A percentile compares a stretch with the other conserved stretches of the same genome.
Conservation (phyloP, 2,888 invertebrate species). For the Lordiphosa fenestrarum region DNA sequence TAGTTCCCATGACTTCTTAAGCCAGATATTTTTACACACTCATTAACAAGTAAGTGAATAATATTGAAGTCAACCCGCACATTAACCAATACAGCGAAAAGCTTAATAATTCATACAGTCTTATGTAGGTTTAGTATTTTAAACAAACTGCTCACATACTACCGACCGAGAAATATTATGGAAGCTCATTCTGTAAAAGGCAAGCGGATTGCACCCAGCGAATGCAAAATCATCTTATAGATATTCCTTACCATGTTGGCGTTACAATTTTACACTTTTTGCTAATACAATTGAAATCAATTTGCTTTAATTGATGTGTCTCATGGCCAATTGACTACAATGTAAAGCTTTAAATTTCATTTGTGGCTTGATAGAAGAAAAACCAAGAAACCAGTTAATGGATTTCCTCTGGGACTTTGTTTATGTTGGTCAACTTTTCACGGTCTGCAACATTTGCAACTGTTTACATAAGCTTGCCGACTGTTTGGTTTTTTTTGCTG, state of each 20-base stretch:
- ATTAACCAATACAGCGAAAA: slow-evolving; percentile 5
- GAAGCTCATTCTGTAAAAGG: slow-evolving; percentile 21
- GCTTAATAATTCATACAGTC: slow-evolving; percentile 2
- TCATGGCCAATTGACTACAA: slow-evolving; percentile 54
- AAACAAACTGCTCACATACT: no score
- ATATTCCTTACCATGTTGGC: slow-evolving; percentile 42
- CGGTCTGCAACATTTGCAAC: slow-evolving; percentile 47
- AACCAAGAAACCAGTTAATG: slow-evolving; percentile 21
- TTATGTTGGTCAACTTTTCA: slow-evolving; percentile 37
- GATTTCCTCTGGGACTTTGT: slow-evolving; percentile 28
- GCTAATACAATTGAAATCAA: slow-evolving; percentile 8
- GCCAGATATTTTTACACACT: not conserved
- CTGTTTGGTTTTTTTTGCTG: slow-evolving; percentile 13
- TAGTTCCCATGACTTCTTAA: slow-evolving; percentile 6
- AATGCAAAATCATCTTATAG: slow-evolving; percentile 9
- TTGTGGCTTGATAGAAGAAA: slow-evolving; percentile 23
- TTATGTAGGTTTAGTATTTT: slow-evolving; percentile 27
- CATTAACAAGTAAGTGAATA: not conserved
- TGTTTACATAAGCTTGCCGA: slow-evolving; percentile 47
- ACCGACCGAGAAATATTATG: not conserved
- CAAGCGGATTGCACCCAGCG: slow-evolving; percentile 23
- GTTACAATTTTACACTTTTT: slow-evolving; percentile 42
- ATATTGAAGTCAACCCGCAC: not conserved
- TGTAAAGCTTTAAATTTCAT: slow-evolving; percentile 24
- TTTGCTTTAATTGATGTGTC: slow-evolving; percentile 22